phyloP scores from a whole-genome alignment of 2,888 invertebrate genomes.

The Dryobotodes eremita region DNA sequence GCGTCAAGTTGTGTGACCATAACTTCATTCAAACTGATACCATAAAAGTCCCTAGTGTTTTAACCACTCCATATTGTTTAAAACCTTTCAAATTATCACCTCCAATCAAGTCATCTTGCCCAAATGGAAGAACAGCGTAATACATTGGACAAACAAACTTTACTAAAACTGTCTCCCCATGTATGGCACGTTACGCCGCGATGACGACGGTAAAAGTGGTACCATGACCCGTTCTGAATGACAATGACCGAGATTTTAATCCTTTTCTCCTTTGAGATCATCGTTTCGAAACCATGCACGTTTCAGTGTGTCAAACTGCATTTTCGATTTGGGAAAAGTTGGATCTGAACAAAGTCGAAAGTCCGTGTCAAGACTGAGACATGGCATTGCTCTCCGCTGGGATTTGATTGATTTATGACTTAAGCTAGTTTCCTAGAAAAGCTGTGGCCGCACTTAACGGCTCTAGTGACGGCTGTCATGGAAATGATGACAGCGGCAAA shows the following conservation, averaged over 20 bases:
- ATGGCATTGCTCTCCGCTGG: neutral
- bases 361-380: neutral
- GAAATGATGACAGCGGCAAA: too few species aligned
- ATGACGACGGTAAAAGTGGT: conserved; percentile 63
- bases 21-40: conserved; percentile 25
- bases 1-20: conserved; percentile 5
- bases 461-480: too few species aligned
- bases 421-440: too few species aligned
- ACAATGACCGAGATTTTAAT: conserved; percentile 72
- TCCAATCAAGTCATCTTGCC: conserved; percentile 59
- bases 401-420: neutral
- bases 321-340: conserved; percentile 56
- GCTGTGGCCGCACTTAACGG: too few species aligned
- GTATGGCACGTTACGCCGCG: conserved; percentile 46
- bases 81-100: conserved; percentile 46
- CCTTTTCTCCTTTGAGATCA: conserved; percentile 76
- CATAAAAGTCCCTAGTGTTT: conserved; percentile 31
- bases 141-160: conserved; percentile 65
- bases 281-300: conserved; percentile 67
- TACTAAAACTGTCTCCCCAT: conserved; percentile 61
- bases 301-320: conserved; percentile 50
- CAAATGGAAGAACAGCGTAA: conserved; percentile 63
- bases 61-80: conserved; percentile 23
- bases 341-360: conserved; percentile 62
- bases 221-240: conserved; percentile 65